Evolutionary conservation across 1,140 invertebrate species (phyloP).

Genomic region (Luehdorfia chinensis): DNA sequence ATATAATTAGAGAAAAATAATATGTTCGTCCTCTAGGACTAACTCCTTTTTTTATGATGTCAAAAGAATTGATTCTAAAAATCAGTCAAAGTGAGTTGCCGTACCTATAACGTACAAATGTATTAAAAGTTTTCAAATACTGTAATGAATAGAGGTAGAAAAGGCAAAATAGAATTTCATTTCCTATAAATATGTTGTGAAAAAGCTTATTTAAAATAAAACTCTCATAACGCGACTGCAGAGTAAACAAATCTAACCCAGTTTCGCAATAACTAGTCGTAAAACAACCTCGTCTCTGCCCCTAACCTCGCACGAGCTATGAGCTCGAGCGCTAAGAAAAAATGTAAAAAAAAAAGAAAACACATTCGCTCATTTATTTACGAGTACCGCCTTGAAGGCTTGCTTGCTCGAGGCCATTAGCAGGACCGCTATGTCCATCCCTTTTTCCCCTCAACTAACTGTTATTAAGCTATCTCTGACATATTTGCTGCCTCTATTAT

Average conservation of each 20-base stretch:
- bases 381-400: constrained; percentile 53
- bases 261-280: constrained; percentile 35
- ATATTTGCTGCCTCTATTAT: constrained; percentile 36
- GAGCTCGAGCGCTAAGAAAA: constrained; percentile 31
- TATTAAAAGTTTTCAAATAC: too few relatives aligned
- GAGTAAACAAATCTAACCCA: constrained; percentile 39
- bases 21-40: too few relatives aligned
- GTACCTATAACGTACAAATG: too few relatives aligned
- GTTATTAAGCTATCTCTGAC: constrained; percentile 34
- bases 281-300: constrained; percentile 33
- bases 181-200: constrained; percentile 8
- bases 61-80: too few relatives aligned
- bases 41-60: too few relatives aligned
- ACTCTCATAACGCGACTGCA: constrained; percentile 15
- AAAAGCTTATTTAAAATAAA: constrained; percentile 18
- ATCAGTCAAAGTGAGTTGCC: too few relatives aligned
- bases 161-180: constrained; percentile 1
- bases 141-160: constrained; percentile 1
- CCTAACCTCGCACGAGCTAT: constrained; percentile 22
- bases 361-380: constrained; percentile 66
- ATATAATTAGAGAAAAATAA: too few relatives aligned
- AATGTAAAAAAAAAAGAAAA: constrained; percentile 42
- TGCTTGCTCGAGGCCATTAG: constrained; percentile 50
- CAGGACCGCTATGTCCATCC: constrained; percentile 44
- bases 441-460: constrained; percentile 22